A percentile compares a stretch with the other conserved stretches of the same genome.
Conservation (phyloP, 2,113 vertebrate genomes). For the Megaptera novaeangliae region DNA sequence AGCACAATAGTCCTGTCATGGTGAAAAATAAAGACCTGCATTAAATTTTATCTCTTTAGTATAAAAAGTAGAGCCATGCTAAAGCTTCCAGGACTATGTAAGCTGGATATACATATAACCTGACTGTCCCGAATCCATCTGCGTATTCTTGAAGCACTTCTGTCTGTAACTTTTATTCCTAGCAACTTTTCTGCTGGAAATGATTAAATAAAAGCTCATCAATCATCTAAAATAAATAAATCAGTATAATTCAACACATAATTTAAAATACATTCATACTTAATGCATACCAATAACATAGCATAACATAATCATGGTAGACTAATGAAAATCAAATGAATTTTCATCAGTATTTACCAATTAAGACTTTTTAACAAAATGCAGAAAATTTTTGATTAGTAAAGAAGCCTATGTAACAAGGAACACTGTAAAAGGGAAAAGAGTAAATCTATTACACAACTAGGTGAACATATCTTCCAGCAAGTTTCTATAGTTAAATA, state of each 20-base stretch:
- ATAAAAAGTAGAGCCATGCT: conserved; percentile 45
- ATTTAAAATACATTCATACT: conserved; percentile 51
- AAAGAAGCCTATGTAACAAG: not conserved
- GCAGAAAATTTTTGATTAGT: not conserved
- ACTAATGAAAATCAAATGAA: conserved; percentile 41
- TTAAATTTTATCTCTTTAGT: conserved; percentile 9
- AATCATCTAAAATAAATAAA: conserved; percentile 30
- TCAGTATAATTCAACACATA: not conserved
- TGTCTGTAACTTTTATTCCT: conserved; percentile 40
- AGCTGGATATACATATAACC: conserved; percentile 58
- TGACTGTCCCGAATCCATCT: conserved; percentile 43
- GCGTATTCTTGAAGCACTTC: not conserved
- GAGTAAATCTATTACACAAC: not conserved
- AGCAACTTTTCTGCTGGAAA: conserved; percentile 6
- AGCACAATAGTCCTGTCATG: not conserved
- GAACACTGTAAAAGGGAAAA: not conserved
- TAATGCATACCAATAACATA: conserved; percentile 7
- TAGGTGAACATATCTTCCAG: not conserved
- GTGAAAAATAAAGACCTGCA: not conserved
- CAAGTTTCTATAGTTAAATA: not conserved
- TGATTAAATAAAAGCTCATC: conserved; percentile 7
- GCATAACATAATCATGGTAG: not conserved
- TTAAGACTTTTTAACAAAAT: conserved; percentile 10
- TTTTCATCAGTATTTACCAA: not conserved
- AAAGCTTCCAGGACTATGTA: conserved; percentile 52